Conservation (phyloP, 2,113 vertebrate genomes). For the Danio rerio region GRCz12tu NC_133186.1:24157001-24157500, state of each 20-base stretch:
- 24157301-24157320: no score
- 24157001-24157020: constrained; percentile 56
- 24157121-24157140: constrained; percentile 51
- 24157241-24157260: constrained; percentile 7
- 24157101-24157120: constrained; percentile 58
- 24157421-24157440: no score
- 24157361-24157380: no score
- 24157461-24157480: no score
- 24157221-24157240: constrained; percentile 24
- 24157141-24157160: constrained; percentile 35
- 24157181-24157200: background rate
- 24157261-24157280: background rate
- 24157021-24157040: constrained; percentile 59
- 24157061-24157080: constrained; percentile 70
- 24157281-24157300: no score
- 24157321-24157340: no score
- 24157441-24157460: no score
- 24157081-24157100: constrained; percentile 67
- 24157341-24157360: no score
- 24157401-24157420: no score
- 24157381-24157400: no score
- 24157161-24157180: background rate
- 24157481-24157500: no score
- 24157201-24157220: constrained; percentile 27
- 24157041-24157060: constrained; percentile 66